Conservation (phyloP, 1,140 invertebrate genomes). For the Plutomurus gul region DNA sequence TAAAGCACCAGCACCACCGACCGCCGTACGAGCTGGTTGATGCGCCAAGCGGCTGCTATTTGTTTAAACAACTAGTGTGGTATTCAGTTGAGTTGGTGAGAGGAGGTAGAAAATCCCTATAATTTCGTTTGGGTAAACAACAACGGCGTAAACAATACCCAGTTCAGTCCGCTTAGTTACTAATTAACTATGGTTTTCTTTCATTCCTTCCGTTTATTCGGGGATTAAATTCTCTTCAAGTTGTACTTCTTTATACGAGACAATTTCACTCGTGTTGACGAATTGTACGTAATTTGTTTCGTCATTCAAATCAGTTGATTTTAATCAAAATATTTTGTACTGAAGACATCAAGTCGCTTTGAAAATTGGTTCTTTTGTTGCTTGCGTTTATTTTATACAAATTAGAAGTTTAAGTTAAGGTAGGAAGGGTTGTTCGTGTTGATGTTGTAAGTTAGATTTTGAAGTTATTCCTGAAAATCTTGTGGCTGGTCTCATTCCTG, state of each 20-base stretch:
- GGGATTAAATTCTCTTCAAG: not conserved
- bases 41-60: too few relatives aligned
- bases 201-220: not conserved
- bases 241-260: conserved; percentile 27
- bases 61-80: too few relatives aligned
- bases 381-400: not conserved
- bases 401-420: not conserved
- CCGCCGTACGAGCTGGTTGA: too few relatives aligned
- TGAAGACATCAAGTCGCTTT: not conserved
- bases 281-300: conserved; percentile 5
- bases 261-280: conserved; percentile 2
- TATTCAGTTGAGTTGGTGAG: not conserved
- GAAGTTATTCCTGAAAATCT: too few relatives aligned
- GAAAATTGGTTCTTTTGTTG: conserved; percentile 26
- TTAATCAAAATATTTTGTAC: not conserved
- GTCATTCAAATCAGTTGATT: conserved; percentile 11
- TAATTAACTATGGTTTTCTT: too few relatives aligned
- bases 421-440: not conserved
- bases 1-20: too few relatives aligned
- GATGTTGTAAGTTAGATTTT: too few relatives aligned
- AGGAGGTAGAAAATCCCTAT: not conserved
- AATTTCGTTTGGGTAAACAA: not conserved
- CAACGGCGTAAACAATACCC: not conserved
- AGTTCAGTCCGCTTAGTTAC: not conserved
- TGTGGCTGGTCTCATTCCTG: too few relatives aligned